Evolutionary conservation across 1,140 invertebrate genomes (phyloP), one percentile per base, ranked within the genome.

Genomic region (Ruditapes philippinarum): DNA sequence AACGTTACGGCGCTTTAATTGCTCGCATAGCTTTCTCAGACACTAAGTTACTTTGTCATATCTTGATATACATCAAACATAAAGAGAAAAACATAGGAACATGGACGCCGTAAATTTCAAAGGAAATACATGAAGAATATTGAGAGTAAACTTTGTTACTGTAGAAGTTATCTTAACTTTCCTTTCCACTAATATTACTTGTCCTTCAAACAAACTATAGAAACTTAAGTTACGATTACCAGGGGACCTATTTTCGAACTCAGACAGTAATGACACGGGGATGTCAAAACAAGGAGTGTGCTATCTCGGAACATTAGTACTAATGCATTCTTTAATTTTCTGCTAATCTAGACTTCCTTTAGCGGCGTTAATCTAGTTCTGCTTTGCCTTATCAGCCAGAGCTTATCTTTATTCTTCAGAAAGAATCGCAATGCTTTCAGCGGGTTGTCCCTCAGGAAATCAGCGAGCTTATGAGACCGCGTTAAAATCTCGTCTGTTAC

Each of bases 1-100:
- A 73, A 73, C 31, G 45, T 80, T 89, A 89, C 65, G 38, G 49
- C 28, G 68, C 60, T 83, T 83, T 82, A 76, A 89, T 80, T 74
- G 79, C 40, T 49, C 90, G 60, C 73, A 51, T 84, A 89, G 89
- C 80, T 87, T 92, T 91, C 90, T 92, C 89, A 91, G 92, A 92
- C 92, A 89, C 87, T 89, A 89, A 36, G 79, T 40, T 45, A 76
- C 36, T 76, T 45, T 86, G 49, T 86, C 54, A 76, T 86, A 86
- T 74, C 45, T 40, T 38, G 83, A 86, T 86, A 70, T 42, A 62
- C 25, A 54, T 49, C 73, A 62, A 60, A 60, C n/a, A 38, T 40
- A 80, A 80, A 38, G 40, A 12, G 40, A 40, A 80, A 78, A 80
- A 60, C 54, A 62, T 12, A 60, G 7, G 36, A 62, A 54, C 25